Evolutionary conservation across 2,888 invertebrate species (phyloP).

Genomic region (Piscicola geometra): DNA sequence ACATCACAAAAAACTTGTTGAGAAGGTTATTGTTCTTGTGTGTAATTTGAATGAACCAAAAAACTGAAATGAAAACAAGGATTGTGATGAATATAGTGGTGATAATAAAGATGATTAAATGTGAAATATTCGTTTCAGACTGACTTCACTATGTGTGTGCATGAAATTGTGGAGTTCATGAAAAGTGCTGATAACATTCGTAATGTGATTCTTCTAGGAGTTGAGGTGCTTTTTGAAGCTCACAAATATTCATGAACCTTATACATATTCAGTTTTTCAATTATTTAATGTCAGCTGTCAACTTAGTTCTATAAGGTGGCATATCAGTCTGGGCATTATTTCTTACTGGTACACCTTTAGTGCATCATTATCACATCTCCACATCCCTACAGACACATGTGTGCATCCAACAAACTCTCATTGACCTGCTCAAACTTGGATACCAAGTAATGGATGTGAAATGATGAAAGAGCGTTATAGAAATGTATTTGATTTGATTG

Average conservation of each 20-base stretch:
- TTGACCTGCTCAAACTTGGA: slow-evolving; percentile 58
- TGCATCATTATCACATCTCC: no score
- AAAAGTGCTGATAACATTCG: no score
- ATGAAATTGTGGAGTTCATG: no score
- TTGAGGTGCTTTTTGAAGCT: slow-evolving; percentile 49
- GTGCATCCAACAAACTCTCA: slow-evolving; percentile 62
- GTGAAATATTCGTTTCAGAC: slow-evolving; percentile 47
- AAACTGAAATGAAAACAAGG: no score
- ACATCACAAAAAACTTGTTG: slow-evolving; percentile 54
- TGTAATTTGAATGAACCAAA: slow-evolving; percentile 50
- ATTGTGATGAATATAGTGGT: slow-evolving; percentile 44
- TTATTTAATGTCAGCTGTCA: no score
- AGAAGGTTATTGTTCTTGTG: slow-evolving; percentile 62
- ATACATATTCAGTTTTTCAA: no score
- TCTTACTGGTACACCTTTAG: no score
- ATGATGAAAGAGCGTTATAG: no score
- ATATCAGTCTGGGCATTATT: no score
- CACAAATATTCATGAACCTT: neutral
- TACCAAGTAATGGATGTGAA: slow-evolving; percentile 41
- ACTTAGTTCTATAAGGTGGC: no score
- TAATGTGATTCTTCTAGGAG: slow-evolving; percentile 52
- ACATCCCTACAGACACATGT: slow-evolving; percentile 60
- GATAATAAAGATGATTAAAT: slow-evolving; percentile 56
- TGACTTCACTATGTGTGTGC: no score
- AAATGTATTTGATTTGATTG: no score